Conservation (phyloP, 2,113 vertebrate genomes). For the Corapipo altera region DNA sequence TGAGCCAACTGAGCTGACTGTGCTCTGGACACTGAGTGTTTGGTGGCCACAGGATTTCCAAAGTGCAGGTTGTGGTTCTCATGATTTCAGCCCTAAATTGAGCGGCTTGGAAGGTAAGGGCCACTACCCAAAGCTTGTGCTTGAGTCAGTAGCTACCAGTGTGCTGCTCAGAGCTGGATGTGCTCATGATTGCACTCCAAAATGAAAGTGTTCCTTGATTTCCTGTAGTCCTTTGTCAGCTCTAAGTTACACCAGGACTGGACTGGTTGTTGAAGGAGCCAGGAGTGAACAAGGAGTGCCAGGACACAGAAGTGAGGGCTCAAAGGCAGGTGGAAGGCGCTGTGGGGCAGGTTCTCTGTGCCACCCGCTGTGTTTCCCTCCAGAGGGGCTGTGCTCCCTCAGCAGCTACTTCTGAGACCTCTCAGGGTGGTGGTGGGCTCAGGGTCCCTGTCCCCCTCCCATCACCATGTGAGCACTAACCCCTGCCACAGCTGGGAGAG, state of each 20-base stretch:
- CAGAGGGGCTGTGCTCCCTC: accelerated
- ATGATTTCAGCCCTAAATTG: not conserved
- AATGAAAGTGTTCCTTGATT: not conserved
- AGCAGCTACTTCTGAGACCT: not conserved
- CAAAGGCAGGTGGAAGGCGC: not conserved
- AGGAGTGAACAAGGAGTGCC: not conserved
- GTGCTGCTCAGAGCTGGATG: not conserved
- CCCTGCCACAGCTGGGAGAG: not conserved
- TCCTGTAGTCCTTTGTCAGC: accelerated
- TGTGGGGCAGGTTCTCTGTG: not conserved
- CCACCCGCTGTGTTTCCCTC: accelerated
- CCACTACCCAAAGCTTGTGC: not conserved
- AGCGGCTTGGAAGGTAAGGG: not conserved
- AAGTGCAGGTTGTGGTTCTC: not conserved
- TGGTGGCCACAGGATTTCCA: not conserved
- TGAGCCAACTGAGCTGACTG: not conserved
- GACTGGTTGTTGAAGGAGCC: not conserved
- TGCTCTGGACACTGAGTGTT: not conserved
- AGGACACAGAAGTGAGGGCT: not conserved
- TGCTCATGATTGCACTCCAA: not conserved
- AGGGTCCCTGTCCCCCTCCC: not conserved
- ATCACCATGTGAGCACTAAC: not conserved
- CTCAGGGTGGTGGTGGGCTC: accelerated
- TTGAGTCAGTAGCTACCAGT: not conserved
- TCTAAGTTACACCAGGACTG: not conserved